A percentile compares a stretch with the other conserved stretches of the same genome.
Conservation (phyloP, 2,797 vertebrate genomes). For the Propithecus deckenii region DNA sequence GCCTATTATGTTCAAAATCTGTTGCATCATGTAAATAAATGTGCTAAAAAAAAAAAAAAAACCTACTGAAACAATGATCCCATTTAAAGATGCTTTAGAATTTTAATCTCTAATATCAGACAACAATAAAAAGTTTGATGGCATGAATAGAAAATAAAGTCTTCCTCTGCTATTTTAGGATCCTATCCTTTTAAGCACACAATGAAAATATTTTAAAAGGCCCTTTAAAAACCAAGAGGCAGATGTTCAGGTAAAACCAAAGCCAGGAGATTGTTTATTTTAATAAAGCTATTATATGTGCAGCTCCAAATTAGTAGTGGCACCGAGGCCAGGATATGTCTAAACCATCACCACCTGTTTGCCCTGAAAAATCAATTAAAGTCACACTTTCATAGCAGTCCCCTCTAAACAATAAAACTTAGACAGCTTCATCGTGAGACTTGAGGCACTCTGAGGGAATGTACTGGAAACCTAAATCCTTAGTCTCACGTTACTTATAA, state of each 20-base stretch:
- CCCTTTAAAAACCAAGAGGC: slow-evolving; percentile 69
- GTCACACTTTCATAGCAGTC: slow-evolving; percentile 79
- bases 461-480: slow-evolving; percentile 77
- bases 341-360: slow-evolving; percentile 84
- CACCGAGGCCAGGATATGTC: slow-evolving; percentile 75
- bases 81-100: slow-evolving; percentile 12
- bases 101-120: background rate
- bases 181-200: background rate
- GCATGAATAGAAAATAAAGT: slow-evolving; percentile 18
- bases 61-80: slow-evolving; percentile 48
- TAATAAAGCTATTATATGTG: slow-evolving; percentile 82
- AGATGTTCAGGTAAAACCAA: slow-evolving; percentile 82
- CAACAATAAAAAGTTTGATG: background rate
- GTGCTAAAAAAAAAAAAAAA: background rate
- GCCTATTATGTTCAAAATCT: slow-evolving; percentile 36
- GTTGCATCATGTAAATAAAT: slow-evolving; percentile 43
- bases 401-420: slow-evolving; percentile 82
- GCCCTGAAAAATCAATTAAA: slow-evolving; percentile 86
- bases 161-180: background rate
- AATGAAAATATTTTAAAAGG: slow-evolving; percentile 52
- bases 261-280: slow-evolving; percentile 83
- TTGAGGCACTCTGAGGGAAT: slow-evolving; percentile 69
- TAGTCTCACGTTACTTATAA: slow-evolving; percentile 63
- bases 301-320: slow-evolving; percentile 81
- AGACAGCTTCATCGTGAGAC: slow-evolving; percentile 71